These are phyloP conservation scores for Oncorhynchus keta DNA, from an alignment of 2,113 vertebrate genomes.

Conservation along the genomic window DNA sequence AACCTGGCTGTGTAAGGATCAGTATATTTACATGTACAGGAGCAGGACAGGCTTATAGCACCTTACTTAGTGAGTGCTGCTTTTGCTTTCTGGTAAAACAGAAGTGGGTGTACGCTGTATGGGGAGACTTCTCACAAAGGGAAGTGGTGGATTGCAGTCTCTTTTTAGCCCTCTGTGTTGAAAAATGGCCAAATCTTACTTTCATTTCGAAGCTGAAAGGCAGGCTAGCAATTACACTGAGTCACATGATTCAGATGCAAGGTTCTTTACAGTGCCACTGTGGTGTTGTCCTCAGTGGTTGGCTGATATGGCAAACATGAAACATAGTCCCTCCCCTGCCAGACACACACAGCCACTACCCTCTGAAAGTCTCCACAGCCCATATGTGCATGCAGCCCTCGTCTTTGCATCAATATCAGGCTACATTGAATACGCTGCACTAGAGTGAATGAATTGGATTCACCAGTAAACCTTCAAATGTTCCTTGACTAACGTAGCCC, in stretches of 20 bases:
- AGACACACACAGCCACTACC: slow-evolving; percentile 26
- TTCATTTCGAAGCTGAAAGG: slow-evolving; percentile 52
- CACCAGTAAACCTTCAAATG: slow-evolving; percentile 50
- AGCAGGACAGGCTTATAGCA: slow-evolving; percentile 26
- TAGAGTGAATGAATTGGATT: slow-evolving; percentile 60
- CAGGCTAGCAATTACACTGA: slow-evolving; percentile 53
- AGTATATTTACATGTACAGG: slow-evolving; percentile 9
- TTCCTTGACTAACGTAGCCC: slow-evolving; percentile 42
- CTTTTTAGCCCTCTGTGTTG: slow-evolving; percentile 50
- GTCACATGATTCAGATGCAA: slow-evolving; percentile 54
- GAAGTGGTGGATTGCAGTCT: slow-evolving; percentile 63
- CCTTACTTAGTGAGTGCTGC: slow-evolving; percentile 50
- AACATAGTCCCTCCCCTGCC: slow-evolving; percentile 34
- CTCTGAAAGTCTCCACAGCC: slow-evolving; percentile 29
- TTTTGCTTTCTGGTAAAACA: slow-evolving; percentile 62
- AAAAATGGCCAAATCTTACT: slow-evolving; percentile 62
- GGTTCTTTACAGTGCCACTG: slow-evolving; percentile 51
- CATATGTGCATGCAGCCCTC: slow-evolving; percentile 37
- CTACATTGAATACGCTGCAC: slow-evolving; percentile 48
- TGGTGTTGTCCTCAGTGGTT: slow-evolving; percentile 51
- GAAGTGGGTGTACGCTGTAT: slow-evolving; percentile 53
- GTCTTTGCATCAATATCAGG: slow-evolving; percentile 48
- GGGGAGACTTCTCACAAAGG: slow-evolving; percentile 62
- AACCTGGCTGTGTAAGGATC: slow-evolving; percentile 13
- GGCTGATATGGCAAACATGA: slow-evolving; percentile 47